Conservation (phyloP, 2,888 invertebrate genomes). For the Vandiemenella viatica region DNA sequence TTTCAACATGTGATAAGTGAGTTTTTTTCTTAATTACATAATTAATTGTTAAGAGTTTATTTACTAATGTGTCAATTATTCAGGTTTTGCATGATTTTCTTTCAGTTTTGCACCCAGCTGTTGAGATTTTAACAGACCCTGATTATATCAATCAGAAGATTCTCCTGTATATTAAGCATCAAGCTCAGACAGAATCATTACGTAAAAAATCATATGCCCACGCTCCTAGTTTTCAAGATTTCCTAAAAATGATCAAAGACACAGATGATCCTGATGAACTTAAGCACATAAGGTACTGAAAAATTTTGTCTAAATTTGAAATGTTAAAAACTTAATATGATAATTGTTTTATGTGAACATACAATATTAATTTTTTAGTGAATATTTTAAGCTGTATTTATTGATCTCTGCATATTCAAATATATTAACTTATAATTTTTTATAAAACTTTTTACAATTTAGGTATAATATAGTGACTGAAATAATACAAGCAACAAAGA, state of each 20-base stretch:
- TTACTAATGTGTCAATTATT: neutral
- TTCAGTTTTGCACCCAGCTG: constrained; percentile 64
- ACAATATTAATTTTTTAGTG: too few species aligned
- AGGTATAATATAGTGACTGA: constrained; percentile 79
- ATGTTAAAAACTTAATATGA: too few species aligned
- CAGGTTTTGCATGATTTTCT: too few species aligned
- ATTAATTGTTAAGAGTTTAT: too few species aligned
- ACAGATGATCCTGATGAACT: constrained; percentile 69
- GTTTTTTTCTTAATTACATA: constrained; percentile 2
- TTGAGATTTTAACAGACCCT: constrained; percentile 73
- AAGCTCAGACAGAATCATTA: constrained; percentile 43
- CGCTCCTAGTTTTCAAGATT: constrained; percentile 80
- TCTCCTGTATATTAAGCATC: constrained; percentile 65
- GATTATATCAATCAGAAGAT: constrained; percentile 84
- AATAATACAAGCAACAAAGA: constrained; percentile 84
- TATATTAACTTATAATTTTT: neutral
- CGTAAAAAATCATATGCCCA: constrained; percentile 72
- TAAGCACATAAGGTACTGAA: constrained; percentile 54
- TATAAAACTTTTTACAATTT: constrained; percentile 17
- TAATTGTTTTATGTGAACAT: too few species aligned
- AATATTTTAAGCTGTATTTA: too few species aligned
- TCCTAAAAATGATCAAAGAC: constrained; percentile 66
- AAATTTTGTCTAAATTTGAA: neutral
- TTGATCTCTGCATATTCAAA: too few species aligned
- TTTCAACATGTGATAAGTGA: too few species aligned